Percentiles rank a stretch among this genome's conserved stretches.
Evolutionary conservation across 2,888 invertebrate species (phyloP).

Genomic region (Spodoptera picta): DNA sequence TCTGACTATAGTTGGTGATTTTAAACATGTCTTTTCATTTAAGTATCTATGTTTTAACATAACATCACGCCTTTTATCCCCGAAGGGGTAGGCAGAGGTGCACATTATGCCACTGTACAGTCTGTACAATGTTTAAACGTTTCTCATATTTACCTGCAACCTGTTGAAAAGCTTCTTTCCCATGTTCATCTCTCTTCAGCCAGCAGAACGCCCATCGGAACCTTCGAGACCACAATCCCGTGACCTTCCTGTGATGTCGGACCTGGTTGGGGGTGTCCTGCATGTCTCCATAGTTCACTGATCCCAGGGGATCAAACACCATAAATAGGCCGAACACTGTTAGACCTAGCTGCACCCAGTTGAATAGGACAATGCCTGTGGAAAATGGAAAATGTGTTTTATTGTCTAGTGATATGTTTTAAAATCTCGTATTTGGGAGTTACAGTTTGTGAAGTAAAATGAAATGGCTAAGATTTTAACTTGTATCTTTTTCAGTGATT

Average conservation of each 20-base stretch:
- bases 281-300: conserved; percentile 89
- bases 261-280: conserved; percentile 91
- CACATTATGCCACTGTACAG: too few relatives aligned
- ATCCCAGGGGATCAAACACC: conserved; percentile 95
- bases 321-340: conserved; percentile 93
- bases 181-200: conserved; percentile 92
- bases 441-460: too few relatives aligned
- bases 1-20: too few relatives aligned
- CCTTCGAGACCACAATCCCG: conserved; percentile 92
- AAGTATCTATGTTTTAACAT: too few relatives aligned
- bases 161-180: conserved; percentile 93
- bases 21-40: too few relatives aligned
- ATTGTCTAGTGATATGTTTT: too few relatives aligned
- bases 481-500: too few relatives aligned
- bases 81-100: too few relatives aligned
- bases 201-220: conserved; percentile 93
- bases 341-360: conserved; percentile 93
- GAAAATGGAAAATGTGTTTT: background rate
- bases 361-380: conserved; percentile 92
- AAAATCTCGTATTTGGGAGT: too few relatives aligned
- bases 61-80: too few relatives aligned
- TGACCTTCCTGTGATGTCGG: conserved; percentile 91
- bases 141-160: conserved; percentile 89
- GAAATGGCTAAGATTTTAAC: too few relatives aligned
- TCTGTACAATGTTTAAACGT: too few relatives aligned